Base-by-base conservation (phyloP, 2,888 invertebrate species). In the Isotomurus palustris region DNA sequence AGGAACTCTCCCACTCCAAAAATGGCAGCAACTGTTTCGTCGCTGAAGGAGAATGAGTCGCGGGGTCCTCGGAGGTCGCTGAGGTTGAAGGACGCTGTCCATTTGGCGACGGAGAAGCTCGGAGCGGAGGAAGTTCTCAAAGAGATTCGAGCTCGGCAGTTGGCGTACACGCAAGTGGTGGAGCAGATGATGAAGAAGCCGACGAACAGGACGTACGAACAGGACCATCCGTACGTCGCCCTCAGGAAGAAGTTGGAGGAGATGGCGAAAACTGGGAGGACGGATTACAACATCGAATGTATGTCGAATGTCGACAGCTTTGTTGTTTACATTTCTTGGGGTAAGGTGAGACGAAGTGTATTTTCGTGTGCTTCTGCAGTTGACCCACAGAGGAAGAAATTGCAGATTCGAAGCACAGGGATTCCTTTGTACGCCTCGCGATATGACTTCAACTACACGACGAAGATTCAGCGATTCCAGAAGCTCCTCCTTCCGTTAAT, bases 401-500 rank as follows among this genome's bases (percentile, higher is more conserved):
- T n/a, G n/a, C 44, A 56, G 14, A 12, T 60, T n/a, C 43, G 17
- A 2, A 19, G 22, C 8, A 54, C 25, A 8, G 51, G 50, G 21
- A 59, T 54, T 19, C 62, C 62, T 0, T 27, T 63, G 10, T 63
- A 60, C 22, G 56, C 43, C 2, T 57, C 62, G 1, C 28, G 35
- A 8, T 63, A 63, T 28, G 62, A 63, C n/a, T 57, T 60, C 47
- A 52, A 63, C 12, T 28, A 59, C 3, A 63, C 38, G 17, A 45
- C 50, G 21, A 53, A 63, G 24, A 41, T 57, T 2, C 49, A 59
- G 17, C n/a, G 51, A 21, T 35, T 50, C 5, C 21, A 52, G n/a
- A n/a, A n/a, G n/a, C n/a, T n/a, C n/a, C n/a, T n/a, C n/a, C n/a
- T n/a, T n/a, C n/a, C n/a, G n/a, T n/a, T n/a, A n/a, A n/a, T n/a